These are phyloP conservation scores for Rhinoraja longicauda DNA, from an alignment of 2,797 vertebrate species.

Conservation along the genomic window DNA sequence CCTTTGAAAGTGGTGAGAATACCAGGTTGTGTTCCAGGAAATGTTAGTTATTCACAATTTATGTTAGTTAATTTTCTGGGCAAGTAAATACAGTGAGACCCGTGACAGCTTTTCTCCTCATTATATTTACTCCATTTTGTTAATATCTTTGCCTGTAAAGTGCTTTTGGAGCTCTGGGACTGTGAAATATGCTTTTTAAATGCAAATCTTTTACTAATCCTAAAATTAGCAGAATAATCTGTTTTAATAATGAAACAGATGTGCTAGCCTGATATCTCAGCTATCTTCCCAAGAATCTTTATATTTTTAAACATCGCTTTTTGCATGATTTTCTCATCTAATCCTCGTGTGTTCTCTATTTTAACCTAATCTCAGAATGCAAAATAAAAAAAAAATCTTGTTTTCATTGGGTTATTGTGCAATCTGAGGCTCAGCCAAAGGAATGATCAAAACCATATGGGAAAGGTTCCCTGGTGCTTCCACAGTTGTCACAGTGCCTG, in stretches of 20 bases:
- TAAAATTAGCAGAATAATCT: neutral
- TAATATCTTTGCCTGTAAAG: neutral
- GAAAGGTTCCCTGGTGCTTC: neutral
- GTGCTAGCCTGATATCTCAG: neutral
- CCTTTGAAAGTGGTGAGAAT: neutral
- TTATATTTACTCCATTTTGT: neutral
- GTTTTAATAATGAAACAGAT: neutral
- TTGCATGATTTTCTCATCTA: neutral
- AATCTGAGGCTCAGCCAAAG: neutral
- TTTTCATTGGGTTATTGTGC: neutral
- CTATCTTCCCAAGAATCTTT: slow-evolving; percentile 1
- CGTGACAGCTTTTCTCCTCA: neutral
- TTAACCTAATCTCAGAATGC: neutral
- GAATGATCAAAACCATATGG: neutral
- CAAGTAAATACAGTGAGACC: neutral
- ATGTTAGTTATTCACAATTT: neutral
- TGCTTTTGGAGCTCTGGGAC: neutral
- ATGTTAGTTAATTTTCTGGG: neutral
- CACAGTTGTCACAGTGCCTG: neutral
- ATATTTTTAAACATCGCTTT: slow-evolving; percentile 30
- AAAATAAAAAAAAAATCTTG: neutral
- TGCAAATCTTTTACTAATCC: neutral
- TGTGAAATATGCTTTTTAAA: neutral
- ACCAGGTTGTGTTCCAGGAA: neutral
- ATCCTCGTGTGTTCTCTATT: neutral